Evolutionary conservation across 2,797 vertebrate genomes (phyloP).

Genomic region (Salmo trutta): DNA sequence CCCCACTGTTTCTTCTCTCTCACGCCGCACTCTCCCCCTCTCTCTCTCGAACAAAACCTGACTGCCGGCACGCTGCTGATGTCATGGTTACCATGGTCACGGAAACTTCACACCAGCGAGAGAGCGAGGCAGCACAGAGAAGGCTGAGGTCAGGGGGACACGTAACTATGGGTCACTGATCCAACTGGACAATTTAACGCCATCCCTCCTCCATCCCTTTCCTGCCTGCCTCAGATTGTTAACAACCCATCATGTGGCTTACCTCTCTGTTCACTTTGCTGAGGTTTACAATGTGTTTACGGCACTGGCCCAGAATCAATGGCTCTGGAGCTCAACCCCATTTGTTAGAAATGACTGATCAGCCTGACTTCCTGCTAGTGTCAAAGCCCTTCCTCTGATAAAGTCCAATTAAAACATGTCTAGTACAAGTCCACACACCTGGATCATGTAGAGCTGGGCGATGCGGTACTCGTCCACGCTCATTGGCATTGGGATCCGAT

Average conservation of each 20-base stretch:
- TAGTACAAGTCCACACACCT: slow-evolving; percentile 77
- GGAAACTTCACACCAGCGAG: slow-evolving; percentile 63
- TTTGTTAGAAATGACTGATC: neutral
- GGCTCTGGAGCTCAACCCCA: neutral
- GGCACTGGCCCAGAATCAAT: neutral
- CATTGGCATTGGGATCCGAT: slow-evolving; percentile 95
- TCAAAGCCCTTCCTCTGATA: neutral
- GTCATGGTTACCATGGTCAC: slow-evolving; percentile 75
- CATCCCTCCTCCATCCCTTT: slow-evolving; percentile 16
- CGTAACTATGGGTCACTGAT: slow-evolving; percentile 68
- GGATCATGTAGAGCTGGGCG: slow-evolving; percentile 99
- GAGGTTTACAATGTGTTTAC: neutral
- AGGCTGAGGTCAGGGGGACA: slow-evolving; percentile 62
- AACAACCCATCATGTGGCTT: neutral
- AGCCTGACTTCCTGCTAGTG: neutral
- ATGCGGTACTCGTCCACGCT: slow-evolving; percentile 99
- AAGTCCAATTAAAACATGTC: neutral
- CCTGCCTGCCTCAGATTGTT: neutral
- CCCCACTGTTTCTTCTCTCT: neutral
- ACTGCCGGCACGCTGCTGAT: slow-evolving; percentile 67
- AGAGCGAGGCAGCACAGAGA: slow-evolving; percentile 24
- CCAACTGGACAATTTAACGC: slow-evolving; percentile 27
- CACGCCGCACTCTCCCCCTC: slow-evolving; percentile 10
- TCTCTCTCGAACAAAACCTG: slow-evolving; percentile 59
- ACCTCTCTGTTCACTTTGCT: neutral